Conservation (phyloP, 2,113 vertebrate genomes). For the Cricetomys ansorgei region DNA sequence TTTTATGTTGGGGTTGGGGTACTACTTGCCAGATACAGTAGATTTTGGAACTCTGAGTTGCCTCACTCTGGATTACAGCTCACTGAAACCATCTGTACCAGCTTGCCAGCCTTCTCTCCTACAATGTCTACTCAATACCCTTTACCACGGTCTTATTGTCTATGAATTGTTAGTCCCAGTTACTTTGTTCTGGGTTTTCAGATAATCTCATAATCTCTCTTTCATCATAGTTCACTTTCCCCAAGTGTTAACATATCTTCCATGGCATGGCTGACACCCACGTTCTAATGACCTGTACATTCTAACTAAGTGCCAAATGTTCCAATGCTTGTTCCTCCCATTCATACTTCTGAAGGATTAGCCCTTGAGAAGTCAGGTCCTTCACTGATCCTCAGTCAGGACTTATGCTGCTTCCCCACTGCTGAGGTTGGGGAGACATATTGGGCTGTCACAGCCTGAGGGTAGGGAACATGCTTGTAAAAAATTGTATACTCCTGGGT, state of each 20-base stretch:
- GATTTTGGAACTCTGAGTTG: background rate
- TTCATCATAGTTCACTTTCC: background rate
- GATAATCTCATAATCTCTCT: background rate
- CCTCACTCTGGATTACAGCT: background rate
- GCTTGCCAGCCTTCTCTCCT: background rate
- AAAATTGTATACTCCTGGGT: rapidly evolving
- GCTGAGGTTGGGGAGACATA: background rate
- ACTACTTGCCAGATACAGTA: background rate
- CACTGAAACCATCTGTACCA: background rate
- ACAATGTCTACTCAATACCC: background rate
- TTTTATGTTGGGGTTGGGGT: background rate
- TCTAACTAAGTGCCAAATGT: background rate
- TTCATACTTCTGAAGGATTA: background rate
- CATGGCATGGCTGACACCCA: background rate
- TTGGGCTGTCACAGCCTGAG: background rate
- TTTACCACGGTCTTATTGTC: background rate
- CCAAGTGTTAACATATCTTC: background rate
- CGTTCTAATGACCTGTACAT: background rate
- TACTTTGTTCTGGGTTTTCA: background rate
- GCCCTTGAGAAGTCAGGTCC: background rate
- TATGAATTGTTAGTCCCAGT: background rate
- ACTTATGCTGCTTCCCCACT: background rate
- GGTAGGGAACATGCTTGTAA: background rate
- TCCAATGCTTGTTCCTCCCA: background rate
- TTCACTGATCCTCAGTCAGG: background rate